Evolutionary conservation across 1,140 invertebrate species (phyloP).

Genomic region (Zophobas atratus): DNA sequence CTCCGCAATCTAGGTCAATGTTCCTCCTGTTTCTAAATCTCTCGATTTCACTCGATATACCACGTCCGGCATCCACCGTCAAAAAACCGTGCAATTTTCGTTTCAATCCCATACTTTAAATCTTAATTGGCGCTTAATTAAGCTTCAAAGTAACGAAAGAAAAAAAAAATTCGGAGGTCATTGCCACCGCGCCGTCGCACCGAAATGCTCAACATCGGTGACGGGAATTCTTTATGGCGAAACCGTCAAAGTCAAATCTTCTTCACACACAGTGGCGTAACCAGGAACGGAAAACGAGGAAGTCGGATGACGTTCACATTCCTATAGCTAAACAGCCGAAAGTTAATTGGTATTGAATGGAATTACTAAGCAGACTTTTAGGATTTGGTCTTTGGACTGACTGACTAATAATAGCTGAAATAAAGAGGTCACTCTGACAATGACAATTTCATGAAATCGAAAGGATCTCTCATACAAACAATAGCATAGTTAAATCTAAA

Average conservation of each 20-base stretch:
- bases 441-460: too few species aligned
- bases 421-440: too few species aligned
- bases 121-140: constrained; percentile 14
- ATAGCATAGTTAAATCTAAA: too few species aligned
- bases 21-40: background rate
- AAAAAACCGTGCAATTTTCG: background rate
- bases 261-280: background rate
- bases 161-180: constrained; percentile 6
- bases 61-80: background rate
- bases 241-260: background rate
- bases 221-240: constrained; percentile 10
- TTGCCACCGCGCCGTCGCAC: background rate
- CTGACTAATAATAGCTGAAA: too few species aligned
- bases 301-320: too few species aligned
- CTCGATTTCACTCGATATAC: background rate
- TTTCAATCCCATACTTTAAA: background rate
- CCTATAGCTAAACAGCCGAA: too few species aligned
- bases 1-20: background rate
- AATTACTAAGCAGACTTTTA: too few species aligned
- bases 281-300: too few species aligned
- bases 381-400: too few species aligned
- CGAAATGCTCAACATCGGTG: constrained; percentile 6
- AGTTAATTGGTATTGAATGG: too few species aligned
- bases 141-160: background rate
- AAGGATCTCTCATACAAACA: too few species aligned